Base-by-base conservation (phyloP, 2,888 invertebrate genomes). In the Abrostola triplasia region DNA sequence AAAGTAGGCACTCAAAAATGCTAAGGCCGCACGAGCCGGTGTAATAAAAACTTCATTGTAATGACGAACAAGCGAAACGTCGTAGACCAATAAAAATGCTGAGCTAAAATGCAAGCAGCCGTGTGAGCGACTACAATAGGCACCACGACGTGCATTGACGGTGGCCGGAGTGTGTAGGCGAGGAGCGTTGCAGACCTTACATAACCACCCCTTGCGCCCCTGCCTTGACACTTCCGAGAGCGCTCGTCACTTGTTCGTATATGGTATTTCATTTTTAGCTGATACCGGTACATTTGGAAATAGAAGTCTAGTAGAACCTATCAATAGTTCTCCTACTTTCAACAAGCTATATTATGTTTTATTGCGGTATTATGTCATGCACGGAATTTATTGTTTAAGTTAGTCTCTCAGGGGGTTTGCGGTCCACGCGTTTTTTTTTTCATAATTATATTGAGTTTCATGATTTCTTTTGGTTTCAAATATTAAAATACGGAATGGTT, bases 161-260 rank as follows among this genome's bases (percentile, higher is more conserved):
- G 76, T 67, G 68, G 73, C 64, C 60, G 64, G 63, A 77, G 69
- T 64, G 69, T 70, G 70, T 49, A 67, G 66, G 77, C 73, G 73
- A 77, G 68, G 77, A 81, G 77, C 84, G 77, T 80, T 87, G 88
- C 86, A 88, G 83, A 81, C 81, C 77, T 91, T 91, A 90, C 87
- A 85, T 90, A 91, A 92, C 85, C 79, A 77, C 71, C 81, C 81
- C 73, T 70, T 76, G 63, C 70, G 65, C 74, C 69, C 79, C 80
- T 81, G 81, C 82, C 85, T 84, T 83, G 86, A 85, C 88, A 88
- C 87, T 88, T 87, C 84, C 87, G 82, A 86, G 82, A 84, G 86
- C 78, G 76, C 80, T 81, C 74, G 68, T 64, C 73, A 67, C 65
- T 70, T 72, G 68, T 63, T 66, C 71, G 67, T 57, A 72, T 72